Evolutionary conservation across 2,797 vertebrate genomes (phyloP), one percentile per base, ranked within the genome.

Genomic region (Tolypeutes matacus): DNA sequence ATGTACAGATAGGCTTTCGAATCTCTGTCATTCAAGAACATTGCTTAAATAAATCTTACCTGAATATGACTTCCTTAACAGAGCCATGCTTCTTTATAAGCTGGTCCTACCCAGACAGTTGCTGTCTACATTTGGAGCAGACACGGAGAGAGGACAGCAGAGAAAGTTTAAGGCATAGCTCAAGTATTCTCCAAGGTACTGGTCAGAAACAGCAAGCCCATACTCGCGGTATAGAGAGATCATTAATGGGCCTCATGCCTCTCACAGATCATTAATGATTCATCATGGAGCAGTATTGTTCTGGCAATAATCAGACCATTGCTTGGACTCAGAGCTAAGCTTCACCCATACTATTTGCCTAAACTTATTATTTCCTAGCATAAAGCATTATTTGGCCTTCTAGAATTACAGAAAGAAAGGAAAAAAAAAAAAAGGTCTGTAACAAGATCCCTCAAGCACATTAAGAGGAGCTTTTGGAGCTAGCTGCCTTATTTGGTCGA

Each of bases 201-300:
- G 98, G 98, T 97, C 98, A 99, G 98, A 99, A 99, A 97, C 99
- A 98, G 98, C 98, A 98, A 99, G 99, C 99, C 98, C 99, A 99
- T 99, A 99, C 98, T 98, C 98, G 98, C 94, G 98, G 98, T 99
- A 99, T 99, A 98, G 98, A 99, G 99, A 99, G 99, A 99, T 99
- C 99, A 99, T 99, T 99, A 99, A 98, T 99, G 99, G 99, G 99
- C 99, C 99, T 99, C 99, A 99, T 98, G 99, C 99, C 99, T 99
- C 98, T 98, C 98, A 99, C 99, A 99, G 98, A 98, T 99, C 99
- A 99, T 99, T 99, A 99, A 99, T 99, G 99, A 99, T 99, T 99
- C 98, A 99, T 99, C 98, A 98, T 83, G 98, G 98, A 98, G 98
- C 98, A 98, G 98, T 98, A 98, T 98, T 98, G 98, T 98, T 99